These are phyloP conservation scores for Apodemia mormo DNA, from an alignment of 2,888 invertebrate species.

Conservation along the genomic window DNA sequence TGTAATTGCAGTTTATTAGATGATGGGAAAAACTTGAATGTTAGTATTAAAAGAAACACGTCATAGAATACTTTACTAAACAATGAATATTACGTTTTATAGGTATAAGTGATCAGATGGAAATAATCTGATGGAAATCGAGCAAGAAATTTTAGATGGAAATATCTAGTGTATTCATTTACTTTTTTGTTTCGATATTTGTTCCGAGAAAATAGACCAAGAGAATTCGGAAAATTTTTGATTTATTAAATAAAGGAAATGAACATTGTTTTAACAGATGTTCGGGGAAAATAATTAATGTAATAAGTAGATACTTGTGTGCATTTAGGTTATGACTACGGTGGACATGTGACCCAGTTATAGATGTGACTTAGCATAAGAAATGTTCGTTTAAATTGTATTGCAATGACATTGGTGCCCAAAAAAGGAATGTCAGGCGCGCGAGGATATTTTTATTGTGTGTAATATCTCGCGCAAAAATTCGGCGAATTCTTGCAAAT, in stretches of 20 bases:
- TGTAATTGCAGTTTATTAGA: too few relatives aligned
- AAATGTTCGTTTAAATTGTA: conserved; percentile 15
- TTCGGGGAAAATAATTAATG: background rate
- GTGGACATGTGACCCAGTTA: background rate
- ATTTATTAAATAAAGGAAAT: background rate
- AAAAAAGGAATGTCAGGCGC: background rate
- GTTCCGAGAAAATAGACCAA: too few relatives aligned
- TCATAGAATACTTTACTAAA: too few relatives aligned
- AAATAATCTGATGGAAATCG: too few relatives aligned
- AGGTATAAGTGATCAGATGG: too few relatives aligned
- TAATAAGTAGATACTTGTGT: background rate
- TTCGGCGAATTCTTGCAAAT: background rate
- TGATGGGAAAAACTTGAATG: too few relatives aligned
- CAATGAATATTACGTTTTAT: too few relatives aligned
- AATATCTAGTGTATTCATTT: background rate
- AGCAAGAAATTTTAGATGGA: background rate
- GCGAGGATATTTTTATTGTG: background rate
- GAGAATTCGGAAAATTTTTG: too few relatives aligned
- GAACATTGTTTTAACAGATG: background rate
- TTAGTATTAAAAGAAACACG: too few relatives aligned
- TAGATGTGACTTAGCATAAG: too few relatives aligned
- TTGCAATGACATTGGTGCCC: conserved; percentile 19
- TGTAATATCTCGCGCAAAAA: background rate
- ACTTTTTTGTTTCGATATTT: background rate
- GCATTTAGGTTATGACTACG: background rate